These are phyloP conservation scores for Brassicogethes aeneus DNA, from an alignment of 2,888 invertebrate species.

Conservation along the genomic window DNA sequence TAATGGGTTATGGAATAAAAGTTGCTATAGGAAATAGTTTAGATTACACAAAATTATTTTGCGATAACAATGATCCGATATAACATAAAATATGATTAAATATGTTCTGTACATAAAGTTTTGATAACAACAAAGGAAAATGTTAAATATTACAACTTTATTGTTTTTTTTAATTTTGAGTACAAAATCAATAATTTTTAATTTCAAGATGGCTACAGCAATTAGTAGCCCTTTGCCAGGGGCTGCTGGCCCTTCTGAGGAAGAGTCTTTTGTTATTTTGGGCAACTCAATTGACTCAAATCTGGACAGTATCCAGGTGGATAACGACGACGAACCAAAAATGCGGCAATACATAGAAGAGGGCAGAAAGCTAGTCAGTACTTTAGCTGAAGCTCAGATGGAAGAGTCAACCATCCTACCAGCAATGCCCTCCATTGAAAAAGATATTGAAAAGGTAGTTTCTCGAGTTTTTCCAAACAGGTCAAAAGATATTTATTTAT, in stretches of 20 bases:
- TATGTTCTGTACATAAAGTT: too few species aligned
- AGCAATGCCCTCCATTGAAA: not conserved
- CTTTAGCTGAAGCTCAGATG: not conserved
- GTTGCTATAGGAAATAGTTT: not conserved
- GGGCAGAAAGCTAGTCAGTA: not conserved
- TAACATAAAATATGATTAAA: too few species aligned
- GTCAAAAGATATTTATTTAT: too few species aligned
- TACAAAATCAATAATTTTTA: too few species aligned
- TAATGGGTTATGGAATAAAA: not conserved
- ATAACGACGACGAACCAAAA: not conserved
- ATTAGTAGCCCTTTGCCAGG: not conserved
- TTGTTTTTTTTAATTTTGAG: too few species aligned
- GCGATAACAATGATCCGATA: too few species aligned
- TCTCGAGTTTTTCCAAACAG: too few species aligned
- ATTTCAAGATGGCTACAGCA: not conserved
- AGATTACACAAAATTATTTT: too few species aligned
- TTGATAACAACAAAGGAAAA: too few species aligned
- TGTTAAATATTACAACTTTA: too few species aligned
- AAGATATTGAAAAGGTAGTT: not conserved
- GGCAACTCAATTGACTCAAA: slow-evolving; percentile 11
- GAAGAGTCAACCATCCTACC: not conserved
- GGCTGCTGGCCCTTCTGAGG: slow-evolving; percentile 18
- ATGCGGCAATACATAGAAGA: not conserved
- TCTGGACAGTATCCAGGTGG: not conserved
- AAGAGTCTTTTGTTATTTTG: slow-evolving; percentile 33